Percentiles rank a stretch among this genome's conserved stretches.
Evolutionary conservation across 2,888 invertebrate species (phyloP).

Genomic region (Torymus auratus): DNA sequence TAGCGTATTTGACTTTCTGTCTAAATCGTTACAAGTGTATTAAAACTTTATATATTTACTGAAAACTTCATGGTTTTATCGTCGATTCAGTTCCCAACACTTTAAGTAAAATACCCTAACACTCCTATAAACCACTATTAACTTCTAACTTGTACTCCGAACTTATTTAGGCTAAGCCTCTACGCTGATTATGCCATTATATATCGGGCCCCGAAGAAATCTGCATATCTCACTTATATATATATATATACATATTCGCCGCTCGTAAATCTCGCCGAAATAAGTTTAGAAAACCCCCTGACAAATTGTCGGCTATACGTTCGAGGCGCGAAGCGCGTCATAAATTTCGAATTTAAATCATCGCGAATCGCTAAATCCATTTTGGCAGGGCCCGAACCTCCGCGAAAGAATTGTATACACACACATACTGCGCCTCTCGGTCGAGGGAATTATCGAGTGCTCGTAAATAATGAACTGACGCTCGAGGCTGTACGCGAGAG

Average conservation of each 20-base stretch:
- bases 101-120: too few relatives aligned
- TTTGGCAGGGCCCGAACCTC: conserved; percentile 29
- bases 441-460: conserved; percentile 36
- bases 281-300: conserved; percentile 48
- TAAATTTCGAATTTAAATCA: conserved; percentile 55
- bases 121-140: too few relatives aligned
- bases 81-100: too few relatives aligned
- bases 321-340: conserved; percentile 18
- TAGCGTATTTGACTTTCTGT: too few relatives aligned
- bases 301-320: conserved; percentile 43
- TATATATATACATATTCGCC: background rate
- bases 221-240: conserved; percentile 3
- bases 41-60: too few relatives aligned
- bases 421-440: conserved; percentile 1
- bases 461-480: conserved; percentile 41
- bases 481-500: background rate
- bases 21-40: too few relatives aligned
- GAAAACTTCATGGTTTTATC: too few relatives aligned
- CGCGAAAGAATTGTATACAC: conserved; percentile 26
- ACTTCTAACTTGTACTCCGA: too few relatives aligned
- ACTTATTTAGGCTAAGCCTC: background rate
- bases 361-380: conserved; percentile 40
- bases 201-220: background rate
- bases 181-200: conserved; percentile 25
- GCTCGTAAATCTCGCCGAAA: conserved; percentile 38